phyloP scores from a whole-genome alignment of 53 echinoderm and acorn worm species.

The Hippasteria phrygiana region DNA sequence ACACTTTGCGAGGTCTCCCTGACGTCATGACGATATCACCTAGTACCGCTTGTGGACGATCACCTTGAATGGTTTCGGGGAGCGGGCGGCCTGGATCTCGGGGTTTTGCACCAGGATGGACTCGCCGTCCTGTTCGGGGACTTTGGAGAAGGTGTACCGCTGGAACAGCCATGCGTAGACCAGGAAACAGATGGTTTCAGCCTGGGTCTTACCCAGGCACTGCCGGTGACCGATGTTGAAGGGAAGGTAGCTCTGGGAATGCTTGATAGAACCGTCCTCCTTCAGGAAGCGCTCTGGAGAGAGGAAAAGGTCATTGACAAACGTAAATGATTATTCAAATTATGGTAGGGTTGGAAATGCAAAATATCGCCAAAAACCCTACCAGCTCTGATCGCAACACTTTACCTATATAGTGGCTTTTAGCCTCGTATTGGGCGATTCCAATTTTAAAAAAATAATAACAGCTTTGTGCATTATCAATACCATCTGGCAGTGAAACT shows the following conservation, averaged over 20 bases:
- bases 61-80: conserved; percentile 47
- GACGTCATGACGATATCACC: neutral
- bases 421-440: too few relatives aligned
- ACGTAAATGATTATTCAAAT: too few relatives aligned
- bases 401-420: too few relatives aligned
- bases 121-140: conserved; percentile 20
- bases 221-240: conserved; percentile 47
- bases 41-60: conserved; percentile 42
- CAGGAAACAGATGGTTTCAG: conserved; percentile 30
- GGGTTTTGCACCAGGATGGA: conserved; percentile 41
- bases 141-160: conserved; percentile 45
- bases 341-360: too few relatives aligned
- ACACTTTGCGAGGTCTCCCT: neutral
- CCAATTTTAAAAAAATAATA: too few relatives aligned
- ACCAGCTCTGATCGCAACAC: too few relatives aligned
- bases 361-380: too few relatives aligned
- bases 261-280: conserved; percentile 35
- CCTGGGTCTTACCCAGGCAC: conserved; percentile 54
- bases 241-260: conserved; percentile 22
- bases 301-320: neutral
- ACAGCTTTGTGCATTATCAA: too few relatives aligned
- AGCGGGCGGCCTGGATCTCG: conserved; percentile 42
- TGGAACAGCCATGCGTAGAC: conserved; percentile 58
- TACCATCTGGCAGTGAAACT: too few relatives aligned
- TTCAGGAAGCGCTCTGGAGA: conserved; percentile 43